These are phyloP conservation scores for Capreolus pygargus DNA, from an alignment of 2,113 vertebrate species.

Conservation along the genomic window DNA sequence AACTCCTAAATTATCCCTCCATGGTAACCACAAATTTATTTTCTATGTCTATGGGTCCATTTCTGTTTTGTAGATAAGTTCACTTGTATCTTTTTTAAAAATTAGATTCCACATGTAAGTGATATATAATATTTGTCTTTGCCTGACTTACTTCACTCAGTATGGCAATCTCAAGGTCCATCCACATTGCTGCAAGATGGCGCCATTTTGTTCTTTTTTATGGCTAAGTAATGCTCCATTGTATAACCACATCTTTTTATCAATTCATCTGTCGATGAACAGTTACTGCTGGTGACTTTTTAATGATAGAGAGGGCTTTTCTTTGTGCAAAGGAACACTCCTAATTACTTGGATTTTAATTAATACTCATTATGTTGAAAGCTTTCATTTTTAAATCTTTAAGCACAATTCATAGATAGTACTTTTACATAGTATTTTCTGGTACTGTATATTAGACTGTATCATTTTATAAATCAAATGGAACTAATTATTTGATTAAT, in stretches of 20 bases:
- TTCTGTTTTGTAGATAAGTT: neutral
- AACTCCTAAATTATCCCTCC: neutral
- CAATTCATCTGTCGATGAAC: neutral
- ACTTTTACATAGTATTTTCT: neutral
- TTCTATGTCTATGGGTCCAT: neutral
- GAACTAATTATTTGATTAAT: neutral
- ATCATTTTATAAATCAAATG: neutral
- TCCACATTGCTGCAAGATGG: neutral
- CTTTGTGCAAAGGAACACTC: neutral
- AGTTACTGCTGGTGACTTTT: neutral
- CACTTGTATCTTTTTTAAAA: neutral
- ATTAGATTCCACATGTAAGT: neutral
- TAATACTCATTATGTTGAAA: neutral
- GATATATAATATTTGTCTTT: neutral
- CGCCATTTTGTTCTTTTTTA: neutral
- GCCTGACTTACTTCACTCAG: neutral
- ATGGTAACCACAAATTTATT: neutral
- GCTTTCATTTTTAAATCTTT: neutral
- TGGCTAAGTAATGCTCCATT: neutral
- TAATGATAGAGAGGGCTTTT: neutral
- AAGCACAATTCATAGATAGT: neutral
- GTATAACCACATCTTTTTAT: neutral
- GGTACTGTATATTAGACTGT: neutral
- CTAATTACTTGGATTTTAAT: neutral
- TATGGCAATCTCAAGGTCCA: neutral